Conservation (phyloP, 2,797 vertebrate genomes). For the Gallinago solitaria region DNA sequence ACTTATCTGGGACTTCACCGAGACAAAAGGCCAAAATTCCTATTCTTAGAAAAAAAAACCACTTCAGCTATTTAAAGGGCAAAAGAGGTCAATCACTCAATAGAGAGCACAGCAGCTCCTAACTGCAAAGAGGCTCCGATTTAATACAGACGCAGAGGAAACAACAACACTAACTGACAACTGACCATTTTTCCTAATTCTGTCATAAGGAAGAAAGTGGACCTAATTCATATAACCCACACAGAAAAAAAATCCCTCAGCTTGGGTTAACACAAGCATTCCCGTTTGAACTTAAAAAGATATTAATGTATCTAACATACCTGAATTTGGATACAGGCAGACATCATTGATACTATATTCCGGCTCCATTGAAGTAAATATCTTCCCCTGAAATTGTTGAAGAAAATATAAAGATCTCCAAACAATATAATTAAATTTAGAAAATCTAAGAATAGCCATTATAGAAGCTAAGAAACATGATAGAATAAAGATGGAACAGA, state of each 20-base stretch:
- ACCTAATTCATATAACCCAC: background rate
- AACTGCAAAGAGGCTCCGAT: background rate
- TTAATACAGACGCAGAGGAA: background rate
- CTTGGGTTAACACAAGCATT: background rate
- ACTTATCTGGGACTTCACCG: background rate
- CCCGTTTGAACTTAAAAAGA: background rate
- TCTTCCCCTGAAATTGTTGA: slow-evolving; percentile 85
- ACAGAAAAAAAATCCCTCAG: background rate
- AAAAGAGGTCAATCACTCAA: background rate
- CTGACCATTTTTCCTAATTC: background rate
- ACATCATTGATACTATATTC: slow-evolving; percentile 91
- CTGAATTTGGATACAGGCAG: slow-evolving; percentile 92
- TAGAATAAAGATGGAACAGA: background rate
- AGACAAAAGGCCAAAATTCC: background rate
- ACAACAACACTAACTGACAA: background rate
- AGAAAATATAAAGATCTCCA: background rate
- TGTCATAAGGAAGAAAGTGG: background rate
- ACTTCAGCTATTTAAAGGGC: background rate
- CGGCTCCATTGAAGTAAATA: slow-evolving; percentile 94
- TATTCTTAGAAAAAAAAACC: background rate
- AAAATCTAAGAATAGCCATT: background rate
- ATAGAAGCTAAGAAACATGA: background rate
- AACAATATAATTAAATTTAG: background rate
- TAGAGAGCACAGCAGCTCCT: background rate
- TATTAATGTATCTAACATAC: slow-evolving; percentile 66